These are phyloP conservation scores for Hystrix brachyura DNA, from an alignment of 2,113 vertebrate species.

Conservation along the genomic window DNA sequence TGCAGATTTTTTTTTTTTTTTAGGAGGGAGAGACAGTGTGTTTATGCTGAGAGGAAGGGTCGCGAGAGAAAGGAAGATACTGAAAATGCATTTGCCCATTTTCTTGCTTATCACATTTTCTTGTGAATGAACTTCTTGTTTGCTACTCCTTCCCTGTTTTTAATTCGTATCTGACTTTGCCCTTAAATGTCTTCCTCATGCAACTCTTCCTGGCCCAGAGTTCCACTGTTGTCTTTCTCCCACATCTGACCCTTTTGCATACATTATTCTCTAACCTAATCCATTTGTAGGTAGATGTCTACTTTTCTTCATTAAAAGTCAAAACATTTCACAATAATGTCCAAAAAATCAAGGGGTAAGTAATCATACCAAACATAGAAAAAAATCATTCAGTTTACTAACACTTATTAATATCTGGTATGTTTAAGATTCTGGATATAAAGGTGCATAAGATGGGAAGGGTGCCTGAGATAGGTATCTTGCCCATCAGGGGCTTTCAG, in stretches of 20 bases:
- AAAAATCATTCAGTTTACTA: neutral
- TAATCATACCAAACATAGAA: neutral
- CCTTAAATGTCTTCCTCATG: neutral
- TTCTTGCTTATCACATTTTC: neutral
- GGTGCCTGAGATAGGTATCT: neutral
- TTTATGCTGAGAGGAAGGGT: neutral
- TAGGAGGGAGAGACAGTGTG: neutral
- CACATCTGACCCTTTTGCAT: neutral
- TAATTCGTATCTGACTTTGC: neutral
- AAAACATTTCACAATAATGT: neutral
- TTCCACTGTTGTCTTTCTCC: neutral
- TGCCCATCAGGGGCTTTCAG: neutral
- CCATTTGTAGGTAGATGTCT: neutral
- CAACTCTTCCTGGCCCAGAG: neutral
- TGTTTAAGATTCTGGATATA: neutral
- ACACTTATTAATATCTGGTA: neutral
- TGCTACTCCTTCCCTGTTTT: neutral
- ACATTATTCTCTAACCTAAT: neutral
- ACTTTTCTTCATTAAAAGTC: neutral
- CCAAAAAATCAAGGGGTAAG: neutral
- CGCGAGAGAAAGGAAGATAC: neutral
- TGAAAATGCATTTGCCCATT: neutral
- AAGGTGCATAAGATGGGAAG: neutral
- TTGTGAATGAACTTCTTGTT: neutral
- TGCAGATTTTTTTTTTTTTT: neutral